Base-by-base conservation (phyloP, 2,888 invertebrate genomes). In the Tromatobia lineatoria region DNA sequence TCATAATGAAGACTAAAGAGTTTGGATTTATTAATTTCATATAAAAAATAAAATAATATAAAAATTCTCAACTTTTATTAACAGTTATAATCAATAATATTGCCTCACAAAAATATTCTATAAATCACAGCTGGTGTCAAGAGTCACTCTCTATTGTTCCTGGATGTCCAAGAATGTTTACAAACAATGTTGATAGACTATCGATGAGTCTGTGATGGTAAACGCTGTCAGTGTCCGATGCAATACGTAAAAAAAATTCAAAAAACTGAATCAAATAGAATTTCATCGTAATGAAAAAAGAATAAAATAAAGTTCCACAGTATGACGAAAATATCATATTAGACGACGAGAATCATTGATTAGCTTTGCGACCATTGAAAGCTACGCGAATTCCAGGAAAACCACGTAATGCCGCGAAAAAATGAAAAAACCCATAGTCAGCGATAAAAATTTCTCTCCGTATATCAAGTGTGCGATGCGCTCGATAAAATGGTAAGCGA, bases 341-440 rank as follows among this genome's bases (percentile, higher is more conserved):
- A 25, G 57, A 23, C 15, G 23, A 15, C 23, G 57, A 29, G 11
- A 15, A 57, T 57, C 57, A 57, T 57, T 57, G 57, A 57, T 57
- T 57, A 25, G 57, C 57, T 25, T 57, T 15, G 25, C 57, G 15
- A 2, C n/a, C 11, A 2, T 25, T 10, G n/a, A 57, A 25, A 13
- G 23, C 13, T n/a, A 25, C 25, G n/a, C 3, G 25, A 57, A 57
- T 57, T 57, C 25, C 57, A 25, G 57, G 13, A 25, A 54, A 57
- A 57, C n/a, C 13, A 57, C 13, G 38, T 38, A 25, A 57, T 57
- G 57, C 57, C 57, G 57, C 57, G 57, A 57, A 57, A 57, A 57
- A 57, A 25, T 8, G 3, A 2, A 18, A 25, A 25, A 57, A 25
- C 25, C 13, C 25, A 25, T 25, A 23, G 52, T 1, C 23, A 25